Evolutionary conservation across 2,113 vertebrate genomes (phyloP).

Genomic region (Carassius carassius): DNA sequence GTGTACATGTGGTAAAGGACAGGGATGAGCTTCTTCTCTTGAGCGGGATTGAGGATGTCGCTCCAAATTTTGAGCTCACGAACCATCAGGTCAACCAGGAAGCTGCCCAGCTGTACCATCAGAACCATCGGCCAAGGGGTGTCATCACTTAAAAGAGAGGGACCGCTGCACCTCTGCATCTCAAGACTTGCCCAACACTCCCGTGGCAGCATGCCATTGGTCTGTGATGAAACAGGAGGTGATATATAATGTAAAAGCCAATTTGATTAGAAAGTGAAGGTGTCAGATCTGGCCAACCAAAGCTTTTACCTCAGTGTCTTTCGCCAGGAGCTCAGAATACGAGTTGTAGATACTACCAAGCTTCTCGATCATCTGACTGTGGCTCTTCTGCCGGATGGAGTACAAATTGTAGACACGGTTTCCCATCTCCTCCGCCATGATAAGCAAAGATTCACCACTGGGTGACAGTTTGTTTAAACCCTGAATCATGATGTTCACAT

Average conservation of each 20-base stretch:
- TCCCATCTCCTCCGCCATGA: constrained; percentile 80
- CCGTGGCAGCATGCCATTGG: constrained; percentile 73
- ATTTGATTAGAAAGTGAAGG: not conserved
- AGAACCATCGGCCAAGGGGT: constrained; percentile 77
- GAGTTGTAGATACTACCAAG: constrained; percentile 74
- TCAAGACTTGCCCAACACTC: constrained; percentile 84
- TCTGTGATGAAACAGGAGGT: constrained; percentile 63
- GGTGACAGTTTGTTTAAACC: constrained; percentile 78
- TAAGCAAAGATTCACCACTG: constrained; percentile 81
- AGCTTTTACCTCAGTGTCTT: constrained; percentile 78
- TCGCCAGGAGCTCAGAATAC: constrained; percentile 83
- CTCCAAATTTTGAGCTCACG: constrained; percentile 78
- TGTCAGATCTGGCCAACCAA: not conserved
- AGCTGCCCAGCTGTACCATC: constrained; percentile 82
- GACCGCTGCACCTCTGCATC: constrained; percentile 66
- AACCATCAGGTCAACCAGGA: constrained; percentile 87
- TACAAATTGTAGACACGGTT: constrained; percentile 76
- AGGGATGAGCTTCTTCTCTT: constrained; percentile 73
- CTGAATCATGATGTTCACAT: constrained; percentile 86
- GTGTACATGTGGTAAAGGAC: constrained; percentile 93
- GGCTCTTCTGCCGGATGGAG: constrained; percentile 72
- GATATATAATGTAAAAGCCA: not conserved
- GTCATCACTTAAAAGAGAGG: constrained; percentile 67
- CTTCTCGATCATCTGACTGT: constrained; percentile 71
- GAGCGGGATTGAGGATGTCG: constrained; percentile 66